Base-by-base conservation (phyloP, 2,888 invertebrate genomes). In the Sabatieria punctata region DNA sequence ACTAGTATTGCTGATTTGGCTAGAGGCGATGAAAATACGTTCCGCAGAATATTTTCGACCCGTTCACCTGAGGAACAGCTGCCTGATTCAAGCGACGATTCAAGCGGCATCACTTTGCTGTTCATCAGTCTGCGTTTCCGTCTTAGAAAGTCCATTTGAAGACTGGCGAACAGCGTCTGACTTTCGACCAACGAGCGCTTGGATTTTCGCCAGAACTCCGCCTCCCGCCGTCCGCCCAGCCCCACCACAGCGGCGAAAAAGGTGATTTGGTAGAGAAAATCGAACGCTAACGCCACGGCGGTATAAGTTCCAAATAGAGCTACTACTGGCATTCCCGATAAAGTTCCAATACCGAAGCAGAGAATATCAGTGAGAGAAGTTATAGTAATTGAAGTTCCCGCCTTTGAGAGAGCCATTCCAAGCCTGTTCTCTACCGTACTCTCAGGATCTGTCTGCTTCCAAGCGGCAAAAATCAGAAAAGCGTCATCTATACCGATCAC, bases 401-500 rank as follows among this genome's bases (percentile, higher is more conserved):
- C 85, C 66, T 86, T 86, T 44, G 83, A 80, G 64, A 85, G 74
- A 72, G 82, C 85, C 49, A 77, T 75, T 0, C 79, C 85, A 81
- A 86, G 82, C 38, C 86, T 73, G 60, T 82, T 79, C 0, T 83
- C 80, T 1, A 86, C 85, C 8, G 80, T 77, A 36, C 49, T 47
- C 13, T 40, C 42, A 4, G 52, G 37, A 8, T 82, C 79, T 0
- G 85, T 85, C 43, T 85, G 74, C 47, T 86, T 73, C 86, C 88
- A 86, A 0, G 85, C 85, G 2, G 85, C 85, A 60, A 88, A 68
- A 82, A 88, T 83, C 15, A 88, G 86, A 61, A 88, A 88, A 0
- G 85, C 86, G 65, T 86, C 86, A 63, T 88, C 88, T 51, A 86
- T 85, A 50, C 86, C 86, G 59, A 88, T 86, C 61, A 85, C 86